Conservation (phyloP, 1,140 invertebrate genomes). For the Pseudobourletiella spinata region DNA sequence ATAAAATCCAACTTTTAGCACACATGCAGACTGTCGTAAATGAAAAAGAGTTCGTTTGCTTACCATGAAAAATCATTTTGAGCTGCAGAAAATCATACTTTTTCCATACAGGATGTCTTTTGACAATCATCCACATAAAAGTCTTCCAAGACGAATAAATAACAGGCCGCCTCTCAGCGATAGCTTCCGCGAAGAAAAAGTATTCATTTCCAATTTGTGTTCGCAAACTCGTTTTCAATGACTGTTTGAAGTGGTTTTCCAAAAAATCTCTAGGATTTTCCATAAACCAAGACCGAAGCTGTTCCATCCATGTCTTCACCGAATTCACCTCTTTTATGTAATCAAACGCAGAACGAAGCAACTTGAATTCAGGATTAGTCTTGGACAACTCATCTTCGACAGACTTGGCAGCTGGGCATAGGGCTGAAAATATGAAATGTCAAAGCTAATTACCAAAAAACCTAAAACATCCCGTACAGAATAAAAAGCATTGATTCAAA, state of each 20-base stretch:
- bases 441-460: too few species aligned
- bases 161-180: too few species aligned
- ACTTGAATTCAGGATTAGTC: not conserved
- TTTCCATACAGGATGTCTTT: not conserved
- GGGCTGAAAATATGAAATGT: not conserved
- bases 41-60: not conserved
- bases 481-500: not conserved
- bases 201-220: not conserved
- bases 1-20: not conserved
- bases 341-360: not conserved
- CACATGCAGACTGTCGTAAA: too few species aligned
- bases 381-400: not conserved
- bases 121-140: not conserved
- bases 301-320: not conserved
- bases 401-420: not conserved
- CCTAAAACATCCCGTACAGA: too few species aligned
- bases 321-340: not conserved
- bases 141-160: not conserved
- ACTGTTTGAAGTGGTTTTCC: not conserved
- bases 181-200: not conserved
- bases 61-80: not conserved
- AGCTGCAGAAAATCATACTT: not conserved
- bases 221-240: not conserved
- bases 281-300: not conserved
- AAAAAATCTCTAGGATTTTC: not conserved